Percentiles rank a stretch among this genome's conserved stretches.
These are phyloP conservation scores for Coccyzus lansbergi DNA, from an alignment of 2,797 vertebrate species.

Conservation along the genomic window DNA sequence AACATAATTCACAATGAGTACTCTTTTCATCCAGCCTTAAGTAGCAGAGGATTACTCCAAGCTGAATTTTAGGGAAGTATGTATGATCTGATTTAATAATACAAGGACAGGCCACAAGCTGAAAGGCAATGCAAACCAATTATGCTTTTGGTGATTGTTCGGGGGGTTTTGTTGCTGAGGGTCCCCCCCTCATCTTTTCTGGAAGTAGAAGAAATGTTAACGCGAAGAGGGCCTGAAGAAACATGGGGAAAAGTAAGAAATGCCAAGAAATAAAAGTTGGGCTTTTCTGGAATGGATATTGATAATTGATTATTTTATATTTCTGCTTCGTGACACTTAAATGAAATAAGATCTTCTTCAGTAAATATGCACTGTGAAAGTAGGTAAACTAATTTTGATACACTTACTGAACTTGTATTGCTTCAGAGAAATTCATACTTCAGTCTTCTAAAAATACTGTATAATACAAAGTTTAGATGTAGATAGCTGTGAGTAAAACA, in stretches of 20 bases:
- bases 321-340: conserved; percentile 65
- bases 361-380: conserved; percentile 73
- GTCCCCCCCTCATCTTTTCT: not conserved
- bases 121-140: conserved; percentile 62
- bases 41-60: conserved; percentile 77
- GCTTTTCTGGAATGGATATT: conserved; percentile 58
- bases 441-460: conserved; percentile 39
- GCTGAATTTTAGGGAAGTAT: conserved; percentile 75
- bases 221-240: conserved; percentile 67
- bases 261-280: conserved; percentile 57
- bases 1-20: conserved; percentile 83
- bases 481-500: conserved; percentile 38
- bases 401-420: conserved; percentile 51
- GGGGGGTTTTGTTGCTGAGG: conserved; percentile 31
- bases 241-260: conserved; percentile 57
- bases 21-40: conserved; percentile 78
- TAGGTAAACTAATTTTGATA: conserved; percentile 79
- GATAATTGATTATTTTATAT: conserved; percentile 47
- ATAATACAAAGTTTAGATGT: conserved; percentile 20
- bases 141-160: conserved; percentile 53
- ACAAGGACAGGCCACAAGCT: conserved; percentile 57
- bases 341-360: conserved; percentile 73
- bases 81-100: conserved; percentile 73
- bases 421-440: conserved; percentile 22
- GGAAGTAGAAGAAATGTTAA: conserved; percentile 64